Conservation (phyloP, 2,888 invertebrate species). For the Apodemia zela region DNA sequence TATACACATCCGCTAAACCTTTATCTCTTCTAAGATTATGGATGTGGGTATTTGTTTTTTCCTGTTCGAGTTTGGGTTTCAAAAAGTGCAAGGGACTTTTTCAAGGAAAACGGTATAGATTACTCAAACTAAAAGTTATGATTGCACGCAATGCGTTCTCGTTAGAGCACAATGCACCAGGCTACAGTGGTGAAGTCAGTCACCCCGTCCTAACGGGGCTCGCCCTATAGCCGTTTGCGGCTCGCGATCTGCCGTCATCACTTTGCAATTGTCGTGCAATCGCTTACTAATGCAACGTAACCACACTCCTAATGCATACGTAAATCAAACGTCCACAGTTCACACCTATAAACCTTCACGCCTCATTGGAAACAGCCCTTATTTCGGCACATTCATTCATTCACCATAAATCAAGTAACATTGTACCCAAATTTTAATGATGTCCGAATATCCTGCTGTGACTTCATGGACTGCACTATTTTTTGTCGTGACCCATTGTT, state of each 20-base stretch:
- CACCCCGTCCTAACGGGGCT: constrained; percentile 77
- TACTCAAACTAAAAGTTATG: constrained; percentile 56
- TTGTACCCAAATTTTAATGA: constrained; percentile 40
- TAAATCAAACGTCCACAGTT: constrained; percentile 45
- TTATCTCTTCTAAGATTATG: too few relatives aligned
- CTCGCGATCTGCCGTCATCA: constrained; percentile 56
- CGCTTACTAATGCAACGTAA: constrained; percentile 65
- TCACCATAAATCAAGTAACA: constrained; percentile 24
- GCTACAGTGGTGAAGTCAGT: constrained; percentile 74
- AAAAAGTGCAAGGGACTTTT: neutral
- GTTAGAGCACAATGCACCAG: constrained; percentile 80
- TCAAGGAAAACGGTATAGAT: constrained; percentile 45
- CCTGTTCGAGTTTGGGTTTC: neutral
- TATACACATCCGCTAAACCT: too few relatives aligned
- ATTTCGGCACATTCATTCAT: constrained; percentile 18
- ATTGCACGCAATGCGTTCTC: constrained; percentile 73
- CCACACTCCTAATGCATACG: constrained; percentile 51
- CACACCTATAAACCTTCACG: constrained; percentile 37
- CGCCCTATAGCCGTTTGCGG: constrained; percentile 64
- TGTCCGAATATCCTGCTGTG: constrained; percentile 55
- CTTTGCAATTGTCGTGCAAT: constrained; percentile 63
- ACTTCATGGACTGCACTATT: constrained; percentile 44
- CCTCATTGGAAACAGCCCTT: constrained; percentile 29
- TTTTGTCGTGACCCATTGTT: constrained; percentile 37
- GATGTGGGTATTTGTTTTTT: neutral